Evolutionary conservation across 2,888 invertebrate genomes (phyloP), one percentile per base, ranked within the genome.

Genomic region (Blastobasis lacticolella): DNA sequence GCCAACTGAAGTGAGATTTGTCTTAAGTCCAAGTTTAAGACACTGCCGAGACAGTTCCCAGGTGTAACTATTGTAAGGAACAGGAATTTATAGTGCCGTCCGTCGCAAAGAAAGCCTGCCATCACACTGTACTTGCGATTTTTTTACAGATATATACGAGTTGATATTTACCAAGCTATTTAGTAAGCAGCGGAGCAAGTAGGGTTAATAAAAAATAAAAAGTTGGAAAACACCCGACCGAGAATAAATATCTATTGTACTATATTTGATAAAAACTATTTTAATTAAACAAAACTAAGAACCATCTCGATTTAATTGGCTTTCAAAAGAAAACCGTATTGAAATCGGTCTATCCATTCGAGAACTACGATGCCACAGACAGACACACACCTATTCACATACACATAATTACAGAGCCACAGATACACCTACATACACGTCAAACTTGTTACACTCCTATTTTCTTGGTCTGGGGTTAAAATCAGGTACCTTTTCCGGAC

Each of bases 41-140:
- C 72, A 66, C 67, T 60, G 63, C 70, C 68, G 67, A 75, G 81
- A 81, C 79, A 73, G 77, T 69, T 80, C 81, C 80, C 83, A 81
- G 82, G 83, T 83, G 75, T 77, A 76, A 79, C 81, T 79, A 81
- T 83, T 81, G 81, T 80, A 79, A 78, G 80, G 81, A 76, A 75
- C 73, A 74, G 72, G 74, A 79, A 83, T 81, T 80, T 82, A 81
- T 80, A 69, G 83, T 71, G 71, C 58, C 8, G 60, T 57, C 65
- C 67, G 65, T 72, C 67, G 73, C 72, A 63, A 61, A 63, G 52
- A 10, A 38, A 56, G 50, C 48, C 10, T 50, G 1, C 6, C 44
- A 48, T 78, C 49, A 73, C 78, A 80, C 75, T 65, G 71, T 52
- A 10, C n/a, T 37, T 45, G 3, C 10, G 40, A 9, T 9, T 8